Conservation (phyloP, 1,140 invertebrate genomes). For the Papilio glaucus region DNA sequence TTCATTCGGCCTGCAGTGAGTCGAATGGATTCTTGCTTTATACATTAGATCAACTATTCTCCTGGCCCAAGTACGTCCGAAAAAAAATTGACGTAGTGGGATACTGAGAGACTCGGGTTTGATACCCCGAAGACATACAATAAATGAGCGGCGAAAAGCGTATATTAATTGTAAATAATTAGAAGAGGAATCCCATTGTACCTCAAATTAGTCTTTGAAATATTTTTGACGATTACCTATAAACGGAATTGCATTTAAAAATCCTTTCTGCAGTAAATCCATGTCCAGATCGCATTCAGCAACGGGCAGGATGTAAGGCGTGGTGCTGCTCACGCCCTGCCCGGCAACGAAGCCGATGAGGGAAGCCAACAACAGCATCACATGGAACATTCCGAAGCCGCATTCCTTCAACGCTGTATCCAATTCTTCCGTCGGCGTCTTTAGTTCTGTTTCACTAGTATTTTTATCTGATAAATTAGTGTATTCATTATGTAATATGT, state of each 20-base stretch:
- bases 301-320: conserved; percentile 86
- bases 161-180: too few species aligned
- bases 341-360: conserved; percentile 84
- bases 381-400: conserved; percentile 86
- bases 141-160: too few species aligned
- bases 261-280: conserved; percentile 85
- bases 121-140: too few species aligned
- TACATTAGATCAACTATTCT: background rate
- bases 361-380: conserved; percentile 83
- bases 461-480: conserved; percentile 28
- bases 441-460: conserved; percentile 38
- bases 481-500: background rate
- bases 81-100: too few species aligned
- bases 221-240: conserved; percentile 80
- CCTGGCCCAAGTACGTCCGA: too few species aligned
- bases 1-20: background rate
- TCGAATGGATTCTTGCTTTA: background rate
- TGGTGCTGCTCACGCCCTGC: conserved; percentile 85
- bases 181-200: too few species aligned
- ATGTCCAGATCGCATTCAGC: conserved; percentile 88
- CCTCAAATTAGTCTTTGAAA: too few species aligned
- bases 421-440: conserved; percentile 61
- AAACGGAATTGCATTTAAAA: conserved; percentile 86
- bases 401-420: conserved; percentile 63
- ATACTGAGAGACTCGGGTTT: too few species aligned